Evolutionary conservation across 2,888 invertebrate genomes (phyloP), one percentile per base, ranked within the genome.

Genomic region (Drosophila eohydei): DNA sequence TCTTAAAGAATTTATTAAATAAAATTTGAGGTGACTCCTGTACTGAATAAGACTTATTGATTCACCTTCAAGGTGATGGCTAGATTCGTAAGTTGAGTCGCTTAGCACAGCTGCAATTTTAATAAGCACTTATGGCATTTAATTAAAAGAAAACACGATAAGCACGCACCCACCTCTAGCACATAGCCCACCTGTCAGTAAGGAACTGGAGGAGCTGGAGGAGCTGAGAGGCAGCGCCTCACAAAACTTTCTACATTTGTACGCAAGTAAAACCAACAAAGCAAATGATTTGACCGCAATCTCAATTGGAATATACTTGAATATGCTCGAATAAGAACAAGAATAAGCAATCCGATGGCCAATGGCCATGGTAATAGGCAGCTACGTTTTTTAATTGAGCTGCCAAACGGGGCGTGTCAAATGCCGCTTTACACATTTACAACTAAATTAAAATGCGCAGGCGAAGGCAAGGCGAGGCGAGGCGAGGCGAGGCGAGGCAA

Each of bases 311-410:
- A 67, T 72, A 67, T 43, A 72, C 59, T 72, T 78, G 78, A 66
- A 50, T 58, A 46, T 38, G 58, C 55, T 41, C 26, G 54, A 41
- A 52, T 41, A 57, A 76, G 64, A 64, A 48, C 34, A 38, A 60
- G 59, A 21, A 38, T 40, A 36, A 60, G 65, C 55, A 74, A 74
- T 79, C 67, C 59, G 67, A 62, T 76, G 74, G 76, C 74, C 79
- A 77, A 67, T 79, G 80, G 63, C 63, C 80, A 78, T 78, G 78
- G 80, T 80, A 78, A 78, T 78, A 78, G 81, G 78, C 84, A 83
- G 86, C 88, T 80, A 74, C 82, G 83, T 83, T 90, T 90, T 91
- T 92, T 92, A 91, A 91, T 91, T 92, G 91, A 91, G 91, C 89
- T 91, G 91, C 92, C 90, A 89, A 90, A 90, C 81, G 89, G 90